Conservation (phyloP, 1,140 invertebrate species). For the Drosophila prosaltans region DNA sequence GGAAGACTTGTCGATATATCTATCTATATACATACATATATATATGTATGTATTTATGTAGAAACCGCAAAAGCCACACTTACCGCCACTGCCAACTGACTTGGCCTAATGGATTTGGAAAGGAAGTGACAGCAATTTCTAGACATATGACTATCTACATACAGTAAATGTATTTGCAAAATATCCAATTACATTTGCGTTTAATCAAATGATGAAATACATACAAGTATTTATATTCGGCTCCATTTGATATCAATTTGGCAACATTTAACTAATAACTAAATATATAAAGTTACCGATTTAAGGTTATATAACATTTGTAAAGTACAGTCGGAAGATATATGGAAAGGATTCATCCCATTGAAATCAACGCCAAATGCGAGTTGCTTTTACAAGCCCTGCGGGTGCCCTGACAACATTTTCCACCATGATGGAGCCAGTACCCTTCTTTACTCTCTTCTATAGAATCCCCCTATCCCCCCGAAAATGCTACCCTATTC, state of each 20-base stretch:
- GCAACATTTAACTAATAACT: slow-evolving; percentile 36
- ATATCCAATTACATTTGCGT: slow-evolving; percentile 60
- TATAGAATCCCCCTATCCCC: not conserved
- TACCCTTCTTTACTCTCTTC: not conserved
- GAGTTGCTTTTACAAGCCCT: slow-evolving; percentile 70
- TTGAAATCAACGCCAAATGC: slow-evolving; percentile 59
- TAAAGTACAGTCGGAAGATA: not conserved
- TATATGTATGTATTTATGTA: not conserved
- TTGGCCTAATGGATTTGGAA: slow-evolving; percentile 41
- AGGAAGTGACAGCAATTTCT: slow-evolving; percentile 37
- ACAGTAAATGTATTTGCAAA: slow-evolving; percentile 41
- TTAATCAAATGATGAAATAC: slow-evolving; percentile 14
- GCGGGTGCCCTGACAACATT: slow-evolving; percentile 50
- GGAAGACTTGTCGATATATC: slow-evolving; percentile 30
- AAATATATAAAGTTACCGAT: not conserved
- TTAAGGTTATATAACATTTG: slow-evolving; percentile 1
- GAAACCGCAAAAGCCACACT: slow-evolving; percentile 50
- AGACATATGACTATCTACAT: slow-evolving; percentile 22
- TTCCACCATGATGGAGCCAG: slow-evolving; percentile 18
- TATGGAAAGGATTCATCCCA: slow-evolving; percentile 16
- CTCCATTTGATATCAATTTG: slow-evolving; percentile 34
- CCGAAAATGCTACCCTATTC: slow-evolving; percentile 16
- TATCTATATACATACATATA: not conserved
- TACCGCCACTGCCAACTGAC: slow-evolving; percentile 28
- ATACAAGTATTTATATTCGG: not conserved